A percentile compares a stretch with the other conserved stretches of the same genome.
Conservation (phyloP, 1,140 invertebrate species). For the Drosophila arawakana region DNA sequence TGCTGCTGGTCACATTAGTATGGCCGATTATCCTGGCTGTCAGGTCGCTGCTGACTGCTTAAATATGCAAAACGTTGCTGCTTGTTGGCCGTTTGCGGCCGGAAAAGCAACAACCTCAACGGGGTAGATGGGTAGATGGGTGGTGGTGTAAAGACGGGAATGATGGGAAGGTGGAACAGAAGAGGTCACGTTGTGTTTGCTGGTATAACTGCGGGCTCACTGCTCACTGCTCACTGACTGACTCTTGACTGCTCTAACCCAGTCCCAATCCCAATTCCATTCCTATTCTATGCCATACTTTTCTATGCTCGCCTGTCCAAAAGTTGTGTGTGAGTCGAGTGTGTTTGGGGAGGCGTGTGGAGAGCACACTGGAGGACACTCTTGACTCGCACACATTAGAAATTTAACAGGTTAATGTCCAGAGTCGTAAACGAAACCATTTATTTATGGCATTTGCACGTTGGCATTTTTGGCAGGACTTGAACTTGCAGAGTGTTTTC, state of each 20-base stretch:
- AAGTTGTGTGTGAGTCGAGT: constrained; percentile 1
- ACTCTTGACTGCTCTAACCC: background rate
- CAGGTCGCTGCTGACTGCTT: constrained; percentile 67
- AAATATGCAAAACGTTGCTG: constrained; percentile 77
- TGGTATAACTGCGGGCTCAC: constrained; percentile 45
- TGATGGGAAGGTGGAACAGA: background rate
- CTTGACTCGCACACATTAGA: constrained; percentile 76
- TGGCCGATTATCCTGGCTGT: constrained; percentile 73
- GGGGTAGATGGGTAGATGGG: constrained; percentile 2
- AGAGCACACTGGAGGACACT: constrained; percentile 33
- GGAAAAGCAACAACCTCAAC: constrained; percentile 58
- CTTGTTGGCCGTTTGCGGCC: constrained; percentile 62
- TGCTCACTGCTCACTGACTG: constrained; percentile 9
- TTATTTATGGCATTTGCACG: constrained; percentile 74
- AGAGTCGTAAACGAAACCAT: constrained; percentile 83
- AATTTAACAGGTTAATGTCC: constrained; percentile 83
- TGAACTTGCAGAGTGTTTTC: constrained; percentile 25
- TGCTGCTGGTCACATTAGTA: constrained; percentile 71
- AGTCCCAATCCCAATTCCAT: background rate
- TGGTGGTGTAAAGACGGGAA: background rate
- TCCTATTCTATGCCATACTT: background rate
- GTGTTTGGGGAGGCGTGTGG: background rate
- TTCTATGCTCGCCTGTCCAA: background rate
- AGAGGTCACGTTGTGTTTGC: constrained; percentile 34
- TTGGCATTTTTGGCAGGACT: constrained; percentile 53